phyloP scores from a whole-genome alignment of 2,888 invertebrate genomes.

The Gibbula magus region DNA sequence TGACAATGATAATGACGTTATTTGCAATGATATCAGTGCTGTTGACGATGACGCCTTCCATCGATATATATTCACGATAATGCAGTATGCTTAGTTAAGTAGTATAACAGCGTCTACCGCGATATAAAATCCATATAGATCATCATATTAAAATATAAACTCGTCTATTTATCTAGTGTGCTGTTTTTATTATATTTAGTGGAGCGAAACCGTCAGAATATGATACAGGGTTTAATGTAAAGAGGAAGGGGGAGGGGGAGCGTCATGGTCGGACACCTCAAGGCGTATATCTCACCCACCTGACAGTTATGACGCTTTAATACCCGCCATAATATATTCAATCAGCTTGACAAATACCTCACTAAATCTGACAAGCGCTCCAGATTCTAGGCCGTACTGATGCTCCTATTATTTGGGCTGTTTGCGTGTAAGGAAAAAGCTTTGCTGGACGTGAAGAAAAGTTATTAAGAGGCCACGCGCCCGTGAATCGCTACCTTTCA shows the following conservation, averaged over 20 bases:
- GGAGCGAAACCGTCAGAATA: background rate
- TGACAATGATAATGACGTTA: too few relatives aligned
- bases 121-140: too few relatives aligned
- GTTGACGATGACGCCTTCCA: too few relatives aligned
- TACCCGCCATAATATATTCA: slow-evolving; percentile 22
- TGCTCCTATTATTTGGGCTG: background rate
- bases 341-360: slow-evolving; percentile 1
- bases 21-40: too few relatives aligned
- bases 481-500: slow-evolving; percentile 3
- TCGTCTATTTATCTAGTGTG: too few relatives aligned
- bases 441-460: background rate
- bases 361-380: background rate
- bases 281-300: background rate
- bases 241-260: background rate
- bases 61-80: too few relatives aligned
- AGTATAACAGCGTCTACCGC: too few relatives aligned
- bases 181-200: background rate
- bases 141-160: too few relatives aligned
- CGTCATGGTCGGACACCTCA: slow-evolving; percentile 7
- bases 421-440: background rate
- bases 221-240: background rate
- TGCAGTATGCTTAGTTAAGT: too few relatives aligned
- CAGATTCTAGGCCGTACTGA: background rate
- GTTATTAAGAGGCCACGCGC: slow-evolving; percentile 14
- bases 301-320: slow-evolving; percentile 22